phyloP scores from a whole-genome alignment of 2,797 vertebrate genomes.

The Pyrocephalus nanus region DNA sequence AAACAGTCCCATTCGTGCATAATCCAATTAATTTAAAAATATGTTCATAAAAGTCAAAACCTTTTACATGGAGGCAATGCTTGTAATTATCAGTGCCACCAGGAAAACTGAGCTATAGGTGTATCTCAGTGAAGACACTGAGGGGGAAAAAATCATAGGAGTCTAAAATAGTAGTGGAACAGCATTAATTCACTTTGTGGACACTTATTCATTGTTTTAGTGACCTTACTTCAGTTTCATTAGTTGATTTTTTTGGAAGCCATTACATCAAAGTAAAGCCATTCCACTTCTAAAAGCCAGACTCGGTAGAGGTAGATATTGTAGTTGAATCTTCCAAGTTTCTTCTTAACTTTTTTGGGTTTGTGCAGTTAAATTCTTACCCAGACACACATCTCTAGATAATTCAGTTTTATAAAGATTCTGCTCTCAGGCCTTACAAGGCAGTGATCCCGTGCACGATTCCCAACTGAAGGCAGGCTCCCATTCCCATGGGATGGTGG shows the following conservation, averaged over 20 bases:
- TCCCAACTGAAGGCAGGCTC: not conserved
- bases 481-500: rapidly evolving
- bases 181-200: not conserved
- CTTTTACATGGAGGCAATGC: not conserved
- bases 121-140: not conserved
- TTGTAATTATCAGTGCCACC: not conserved
- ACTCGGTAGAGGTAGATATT: not conserved
- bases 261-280: not conserved
- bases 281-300: not conserved
- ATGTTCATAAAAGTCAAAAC: rapidly evolving
- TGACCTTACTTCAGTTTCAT: not conserved
- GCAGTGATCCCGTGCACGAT: rapidly evolving
- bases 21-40: not conserved
- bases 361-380: not conserved
- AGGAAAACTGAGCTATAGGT: not conserved
- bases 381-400: not conserved
- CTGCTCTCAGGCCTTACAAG: not conserved
- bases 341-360: not conserved
- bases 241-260: not conserved
- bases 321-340: not conserved
- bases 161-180: not conserved
- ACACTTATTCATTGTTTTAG: not conserved
- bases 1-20: not conserved
- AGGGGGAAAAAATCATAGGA: not conserved
- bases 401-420: not conserved